Percentiles rank a stretch among this genome's conserved stretches.
Conservation (phyloP, 2,888 invertebrate species). For the Prosapia bicincta region DNA sequence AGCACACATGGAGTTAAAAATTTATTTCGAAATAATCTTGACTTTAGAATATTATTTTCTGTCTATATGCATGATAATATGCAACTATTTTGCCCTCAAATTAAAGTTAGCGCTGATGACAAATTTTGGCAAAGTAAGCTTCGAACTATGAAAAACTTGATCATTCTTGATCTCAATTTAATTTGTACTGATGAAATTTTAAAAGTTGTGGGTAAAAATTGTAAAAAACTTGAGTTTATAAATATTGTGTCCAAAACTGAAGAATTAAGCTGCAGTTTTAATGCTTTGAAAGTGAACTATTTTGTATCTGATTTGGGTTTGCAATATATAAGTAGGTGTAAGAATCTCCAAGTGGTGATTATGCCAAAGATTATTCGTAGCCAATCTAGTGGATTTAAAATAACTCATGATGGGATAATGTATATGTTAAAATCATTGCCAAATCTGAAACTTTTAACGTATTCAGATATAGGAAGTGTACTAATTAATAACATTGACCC, state of each 20-base stretch:
- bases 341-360: background rate
- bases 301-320: conserved; percentile 25
- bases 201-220: conserved; percentile 24
- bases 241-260: conserved; percentile 12
- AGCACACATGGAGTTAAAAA: background rate
- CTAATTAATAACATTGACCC: background rate
- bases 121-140: conserved; percentile 20
- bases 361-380: background rate
- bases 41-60: conserved; percentile 10
- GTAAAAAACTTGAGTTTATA: conserved; percentile 20
- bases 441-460: background rate
- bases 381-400: background rate
- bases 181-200: conserved; percentile 28
- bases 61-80: conserved; percentile 20
- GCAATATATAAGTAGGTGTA: conserved; percentile 17
- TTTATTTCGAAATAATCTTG: background rate
- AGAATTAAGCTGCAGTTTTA: background rate
- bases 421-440: background rate
- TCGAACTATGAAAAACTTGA: conserved; percentile 10
- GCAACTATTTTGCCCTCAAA: background rate
- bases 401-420: background rate
- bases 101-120: background rate
- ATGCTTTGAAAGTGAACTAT: conserved; percentile 26
- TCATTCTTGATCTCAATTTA: conserved; percentile 18
- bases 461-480: background rate